A percentile compares a stretch with the other conserved stretches of the same genome.
phyloP scores from a whole-genome alignment of 1,140 invertebrate species.

The Drosophila tropicalis region DNA sequence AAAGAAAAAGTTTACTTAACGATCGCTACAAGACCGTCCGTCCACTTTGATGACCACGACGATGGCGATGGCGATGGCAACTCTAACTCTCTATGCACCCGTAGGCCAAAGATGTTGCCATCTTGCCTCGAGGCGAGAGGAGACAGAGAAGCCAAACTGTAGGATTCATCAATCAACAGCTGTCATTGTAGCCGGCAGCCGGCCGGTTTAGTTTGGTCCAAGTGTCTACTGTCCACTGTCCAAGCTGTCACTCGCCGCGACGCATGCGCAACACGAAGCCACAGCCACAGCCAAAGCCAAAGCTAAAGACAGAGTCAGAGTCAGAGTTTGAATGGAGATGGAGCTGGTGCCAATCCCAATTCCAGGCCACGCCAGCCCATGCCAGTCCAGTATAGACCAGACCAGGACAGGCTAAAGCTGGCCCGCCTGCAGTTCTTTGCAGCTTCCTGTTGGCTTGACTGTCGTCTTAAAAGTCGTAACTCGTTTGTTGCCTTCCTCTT shows the following conservation, averaged over 20 bases:
- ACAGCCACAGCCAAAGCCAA: constrained; percentile 30
- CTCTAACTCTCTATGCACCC: constrained; percentile 24
- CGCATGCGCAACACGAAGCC: constrained; percentile 58
- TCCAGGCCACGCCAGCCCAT: not conserved
- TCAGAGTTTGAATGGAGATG: not conserved
- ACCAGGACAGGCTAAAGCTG: no score
- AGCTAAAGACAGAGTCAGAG: constrained; percentile 1
- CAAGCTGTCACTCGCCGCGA: constrained; percentile 59
- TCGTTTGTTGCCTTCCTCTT: constrained; percentile 15
- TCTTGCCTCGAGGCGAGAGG: constrained; percentile 27
- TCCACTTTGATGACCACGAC: not conserved
- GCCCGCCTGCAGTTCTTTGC: constrained; percentile 36
- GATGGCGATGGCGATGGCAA: constrained; percentile 13
- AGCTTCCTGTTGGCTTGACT: constrained; percentile 64
- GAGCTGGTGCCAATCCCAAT: constrained; percentile 29
- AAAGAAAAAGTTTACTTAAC: constrained; percentile 45
- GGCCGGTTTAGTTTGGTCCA: constrained; percentile 48
- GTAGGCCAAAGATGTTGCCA: constrained; percentile 26
- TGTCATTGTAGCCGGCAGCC: constrained; percentile 71
- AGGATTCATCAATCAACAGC: constrained; percentile 81
- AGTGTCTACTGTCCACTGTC: constrained; percentile 11
- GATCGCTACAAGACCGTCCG: constrained; percentile 54
- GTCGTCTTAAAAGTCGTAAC: constrained; percentile 33
- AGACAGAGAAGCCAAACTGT: constrained; percentile 48
- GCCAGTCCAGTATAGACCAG: not conserved